Base-by-base conservation (phyloP, 2,797 vertebrate genomes). In the Cheracebus regulus region DNA sequence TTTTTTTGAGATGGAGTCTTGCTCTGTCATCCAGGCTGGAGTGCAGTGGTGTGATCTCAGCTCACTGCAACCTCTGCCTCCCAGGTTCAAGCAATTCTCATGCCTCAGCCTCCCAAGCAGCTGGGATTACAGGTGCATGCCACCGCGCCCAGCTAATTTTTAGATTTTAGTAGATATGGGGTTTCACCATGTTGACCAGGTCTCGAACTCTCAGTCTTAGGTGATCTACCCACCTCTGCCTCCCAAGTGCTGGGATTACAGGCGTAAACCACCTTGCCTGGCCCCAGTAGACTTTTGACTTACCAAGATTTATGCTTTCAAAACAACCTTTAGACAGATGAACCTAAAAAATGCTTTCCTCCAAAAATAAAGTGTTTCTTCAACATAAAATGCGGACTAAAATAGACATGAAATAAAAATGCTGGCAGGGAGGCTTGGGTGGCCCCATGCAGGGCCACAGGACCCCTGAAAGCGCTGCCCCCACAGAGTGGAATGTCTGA, bases 341-440 rank as follows among this genome's bases (percentile, higher is more conserved):
- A 85, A 75, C 24, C 84, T 72, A 50, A 15, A 50, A 13, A 26
- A 41, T 7, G 33, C 44, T 55, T 39, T n/a, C 20, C 44, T 79
- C 64, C 36, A 44, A 13, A 82, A 30, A 61, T 12, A 22, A 36
- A 97, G 67, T 46, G 12, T 61, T 67, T 85, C 97, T 98, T 97
- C 96, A 72, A 55, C 22, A 33, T 24, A 93, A 30, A 97, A 39
- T n/a, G 90, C 26, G 58, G 76, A 89, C 88, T 97, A 97, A 78
- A 95, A 97, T 10, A 58, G 8, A n/a, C 84, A 88, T 80, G 93
- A 96, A 94, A 97, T 79, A n/a, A 48, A 98, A 97, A 96, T 87
- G 28, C 61, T 95, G 93, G 44, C 88, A 95, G 17, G 61, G 97
- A 96, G 52, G 93, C 55, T 88, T 93, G 44, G 90, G 84, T 86